Base-by-base conservation (phyloP, 64 coral and sea anemone genomes). In the Exaiptasia diaphana region DNA sequence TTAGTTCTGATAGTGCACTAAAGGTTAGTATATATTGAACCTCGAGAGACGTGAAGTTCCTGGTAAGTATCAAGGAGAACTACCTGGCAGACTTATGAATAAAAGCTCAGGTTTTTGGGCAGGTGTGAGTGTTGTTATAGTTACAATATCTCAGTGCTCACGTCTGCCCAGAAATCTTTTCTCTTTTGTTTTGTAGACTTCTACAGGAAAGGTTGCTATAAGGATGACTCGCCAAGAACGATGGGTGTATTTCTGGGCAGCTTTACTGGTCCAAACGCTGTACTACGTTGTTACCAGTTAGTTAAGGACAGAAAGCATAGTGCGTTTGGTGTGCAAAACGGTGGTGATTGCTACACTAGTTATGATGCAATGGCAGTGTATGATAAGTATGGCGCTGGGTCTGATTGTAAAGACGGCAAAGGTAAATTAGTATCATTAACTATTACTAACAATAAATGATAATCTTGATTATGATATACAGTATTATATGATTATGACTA, bases 291-390 rank as follows among this genome's bases (percentile, higher is more conserved):
- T 27, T 65, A 65, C 12, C 38, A 35, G 61, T 0, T 18, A 35
- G 61, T 65, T 1, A 65, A 38, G 21, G 3, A 34, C 32, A 65
- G 38, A 35, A 65, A 15, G 30, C 38, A 65, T n/a, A 28, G 38
- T 13, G 61, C 61, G 17, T 65, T 65, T 17, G 61, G 61, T 10
- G 32, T 65, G 2, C 61, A 65, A 24, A 65, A 65, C 6, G 61
- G 61, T 35, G 61, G 61, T 4, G 61, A 65, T 7, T 65, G 61
- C 24, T 85, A 71, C 68, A 85, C 68, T 3, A 74, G 68, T 14
- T 41, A 30, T 23, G 82, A 85, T 20, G 82, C 82, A 1, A 31
- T 53, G 0, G 20, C 17, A 22, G 31, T 41, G 12, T 74, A 37
- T 24, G 61, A 65, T 15, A 65, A 65, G 38, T 65, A 65, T 18